Conservation (phyloP, 1,140 invertebrate species). For the Mamestra configurata region DNA sequence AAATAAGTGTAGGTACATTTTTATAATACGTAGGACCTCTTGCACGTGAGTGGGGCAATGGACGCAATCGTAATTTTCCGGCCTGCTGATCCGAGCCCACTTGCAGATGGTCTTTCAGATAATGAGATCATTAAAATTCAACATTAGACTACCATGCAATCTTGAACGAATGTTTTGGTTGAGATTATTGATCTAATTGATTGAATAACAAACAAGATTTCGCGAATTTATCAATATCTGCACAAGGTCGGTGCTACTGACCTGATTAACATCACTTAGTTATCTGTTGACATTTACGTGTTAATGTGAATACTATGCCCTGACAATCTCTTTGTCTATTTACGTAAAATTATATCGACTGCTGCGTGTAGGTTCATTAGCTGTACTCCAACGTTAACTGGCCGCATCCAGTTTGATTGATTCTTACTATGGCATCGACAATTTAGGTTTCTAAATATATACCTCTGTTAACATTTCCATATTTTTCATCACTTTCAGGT, state of each 20-base stretch:
- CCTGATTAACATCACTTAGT: not conserved
- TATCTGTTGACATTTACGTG: not conserved
- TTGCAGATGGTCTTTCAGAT: not conserved
- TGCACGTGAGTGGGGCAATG: conserved; percentile 13
- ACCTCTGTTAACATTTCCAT: not conserved
- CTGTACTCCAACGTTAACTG: no score
- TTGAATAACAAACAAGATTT: conserved; percentile 10
- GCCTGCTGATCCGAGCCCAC: not conserved
- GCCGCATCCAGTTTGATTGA: no score
- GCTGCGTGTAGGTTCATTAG: no score
- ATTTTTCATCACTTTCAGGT: conserved; percentile 55
- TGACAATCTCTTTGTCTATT: not conserved
- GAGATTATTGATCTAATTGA: not conserved
- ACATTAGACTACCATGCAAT: not conserved
- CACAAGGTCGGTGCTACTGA: conserved; percentile 24
- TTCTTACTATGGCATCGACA: not conserved
- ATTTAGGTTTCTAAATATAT: not conserved
- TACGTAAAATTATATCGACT: not conserved
- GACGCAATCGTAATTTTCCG: conserved; percentile 28
- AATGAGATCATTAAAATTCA: conserved; percentile 1
- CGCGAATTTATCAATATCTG: not conserved
- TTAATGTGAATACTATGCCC: not conserved
- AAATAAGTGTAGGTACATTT: not conserved
- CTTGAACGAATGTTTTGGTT: not conserved
- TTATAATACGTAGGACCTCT: not conserved